A percentile compares a stretch with the other conserved stretches of the same genome.
phyloP scores from a whole-genome alignment of 2,888 invertebrate genomes.

The Xestia xanthographa region DNA sequence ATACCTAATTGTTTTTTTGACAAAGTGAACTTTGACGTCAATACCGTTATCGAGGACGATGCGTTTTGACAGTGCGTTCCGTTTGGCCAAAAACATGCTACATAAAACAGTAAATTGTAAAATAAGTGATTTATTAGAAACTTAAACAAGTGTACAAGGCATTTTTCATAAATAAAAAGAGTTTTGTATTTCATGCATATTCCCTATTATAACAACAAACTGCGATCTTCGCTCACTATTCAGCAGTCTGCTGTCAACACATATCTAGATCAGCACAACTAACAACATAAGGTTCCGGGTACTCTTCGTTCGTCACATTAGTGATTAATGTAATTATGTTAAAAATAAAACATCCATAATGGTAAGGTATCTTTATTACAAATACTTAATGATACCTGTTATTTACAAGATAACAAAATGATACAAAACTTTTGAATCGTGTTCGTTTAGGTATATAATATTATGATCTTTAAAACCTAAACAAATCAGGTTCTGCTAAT shows the following conservation, averaged over 20 bases:
- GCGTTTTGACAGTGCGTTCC: too few relatives aligned
- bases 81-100: too few relatives aligned
- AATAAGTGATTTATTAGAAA: too few relatives aligned
- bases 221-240: background rate
- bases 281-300: background rate
- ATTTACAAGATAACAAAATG: slow-evolving; percentile 83
- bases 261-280: background rate
- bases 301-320: background rate
- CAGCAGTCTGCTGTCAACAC: background rate
- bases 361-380: slow-evolving; percentile 86
- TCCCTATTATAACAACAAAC: background rate
- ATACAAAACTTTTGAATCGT: slow-evolving; percentile 74
- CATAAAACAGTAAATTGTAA: too few relatives aligned
- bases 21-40: too few relatives aligned
- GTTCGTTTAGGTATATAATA: slow-evolving; percentile 57
- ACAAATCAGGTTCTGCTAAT: slow-evolving; percentile 46
- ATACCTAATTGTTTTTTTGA: too few relatives aligned
- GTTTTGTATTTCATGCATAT: too few relatives aligned
- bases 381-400: slow-evolving; percentile 82
- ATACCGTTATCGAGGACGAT: too few relatives aligned
- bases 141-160: too few relatives aligned
- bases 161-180: too few relatives aligned
- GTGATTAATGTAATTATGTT: background rate
- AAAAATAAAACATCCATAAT: slow-evolving; percentile 78
- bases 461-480: slow-evolving; percentile 52